These are phyloP conservation scores for Tauraco hartlaubi DNA, from an alignment of 2,797 vertebrate species.

Conservation along the genomic window DNA sequence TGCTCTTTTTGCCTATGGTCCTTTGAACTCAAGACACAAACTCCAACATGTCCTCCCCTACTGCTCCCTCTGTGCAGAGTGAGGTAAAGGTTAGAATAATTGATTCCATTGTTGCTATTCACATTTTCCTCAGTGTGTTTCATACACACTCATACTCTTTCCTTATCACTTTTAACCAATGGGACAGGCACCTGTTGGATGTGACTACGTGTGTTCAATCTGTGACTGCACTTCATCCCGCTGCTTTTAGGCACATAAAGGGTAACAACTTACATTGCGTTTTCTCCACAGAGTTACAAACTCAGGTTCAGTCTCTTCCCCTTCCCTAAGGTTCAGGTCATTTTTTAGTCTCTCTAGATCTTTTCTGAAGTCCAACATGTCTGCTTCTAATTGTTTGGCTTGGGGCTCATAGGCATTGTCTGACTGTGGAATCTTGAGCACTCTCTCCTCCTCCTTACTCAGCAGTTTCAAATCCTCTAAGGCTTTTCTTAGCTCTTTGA, in stretches of 20 bases:
- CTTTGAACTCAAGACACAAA: not conserved
- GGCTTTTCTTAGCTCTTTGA: slow-evolving; percentile 84
- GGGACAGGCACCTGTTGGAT: not conserved
- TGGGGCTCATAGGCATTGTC: slow-evolving; percentile 81
- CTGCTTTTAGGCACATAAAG: not conserved
- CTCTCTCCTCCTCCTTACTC: slow-evolving; percentile 79
- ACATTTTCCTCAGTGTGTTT: not conserved
- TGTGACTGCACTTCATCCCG: not conserved
- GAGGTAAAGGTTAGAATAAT: not conserved
- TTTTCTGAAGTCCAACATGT: slow-evolving; percentile 79
- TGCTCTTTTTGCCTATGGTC: not conserved
- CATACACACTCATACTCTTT: not conserved
- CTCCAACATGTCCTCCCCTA: not conserved
- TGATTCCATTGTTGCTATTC: not conserved
- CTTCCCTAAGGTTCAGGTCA: slow-evolving; percentile 65
- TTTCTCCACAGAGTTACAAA: slow-evolving; percentile 87
- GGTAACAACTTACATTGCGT: slow-evolving; percentile 81
- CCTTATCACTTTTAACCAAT: not conserved
- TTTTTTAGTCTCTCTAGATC: slow-evolving; percentile 81
- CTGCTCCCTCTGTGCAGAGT: not conserved
- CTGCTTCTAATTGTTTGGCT: slow-evolving; percentile 79
- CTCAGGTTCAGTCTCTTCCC: slow-evolving; percentile 82
- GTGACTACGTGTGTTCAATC: not conserved
- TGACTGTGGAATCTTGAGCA: slow-evolving; percentile 79
- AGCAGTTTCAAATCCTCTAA: slow-evolving; percentile 85